A percentile compares a stretch with the other conserved stretches of the same genome.
Conservation (phyloP, 64 coral and sea anemone species). For the Montipora foliosa region DNA sequence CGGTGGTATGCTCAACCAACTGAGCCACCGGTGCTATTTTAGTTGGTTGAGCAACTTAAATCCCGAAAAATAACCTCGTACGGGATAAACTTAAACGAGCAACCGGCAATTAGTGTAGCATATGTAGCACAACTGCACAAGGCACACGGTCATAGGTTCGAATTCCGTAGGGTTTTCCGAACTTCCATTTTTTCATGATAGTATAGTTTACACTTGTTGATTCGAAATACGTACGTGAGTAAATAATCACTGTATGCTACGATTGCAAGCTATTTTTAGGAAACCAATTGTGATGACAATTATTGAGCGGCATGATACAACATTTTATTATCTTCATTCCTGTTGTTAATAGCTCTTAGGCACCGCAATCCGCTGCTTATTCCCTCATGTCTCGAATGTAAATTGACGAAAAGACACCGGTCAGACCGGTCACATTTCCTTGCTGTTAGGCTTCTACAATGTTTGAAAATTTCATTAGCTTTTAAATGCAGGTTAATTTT, state of each 20-base stretch:
- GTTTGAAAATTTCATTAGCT: conserved; percentile 39
- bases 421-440: neutral
- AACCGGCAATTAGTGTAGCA: too few species aligned
- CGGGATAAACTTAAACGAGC: too few species aligned
- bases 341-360: neutral
- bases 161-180: too few species aligned
- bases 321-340: neutral
- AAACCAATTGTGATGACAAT: neutral
- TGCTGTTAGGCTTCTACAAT: neutral
- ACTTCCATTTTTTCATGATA: too few species aligned
- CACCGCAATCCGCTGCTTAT: neutral
- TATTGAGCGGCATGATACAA: neutral
- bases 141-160: too few species aligned
- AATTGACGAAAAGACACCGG: neutral
- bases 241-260: neutral
- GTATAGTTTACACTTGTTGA: neutral
- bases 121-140: too few species aligned
- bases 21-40: too few species aligned
- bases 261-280: conserved; percentile 5
- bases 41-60: too few species aligned
- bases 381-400: neutral
- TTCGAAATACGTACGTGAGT: neutral
- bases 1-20: too few species aligned
- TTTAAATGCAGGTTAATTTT: neutral
- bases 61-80: too few species aligned